Base-by-base conservation (phyloP, 2,797 vertebrate genomes). In the Crocodylus rhombifer region DNA sequence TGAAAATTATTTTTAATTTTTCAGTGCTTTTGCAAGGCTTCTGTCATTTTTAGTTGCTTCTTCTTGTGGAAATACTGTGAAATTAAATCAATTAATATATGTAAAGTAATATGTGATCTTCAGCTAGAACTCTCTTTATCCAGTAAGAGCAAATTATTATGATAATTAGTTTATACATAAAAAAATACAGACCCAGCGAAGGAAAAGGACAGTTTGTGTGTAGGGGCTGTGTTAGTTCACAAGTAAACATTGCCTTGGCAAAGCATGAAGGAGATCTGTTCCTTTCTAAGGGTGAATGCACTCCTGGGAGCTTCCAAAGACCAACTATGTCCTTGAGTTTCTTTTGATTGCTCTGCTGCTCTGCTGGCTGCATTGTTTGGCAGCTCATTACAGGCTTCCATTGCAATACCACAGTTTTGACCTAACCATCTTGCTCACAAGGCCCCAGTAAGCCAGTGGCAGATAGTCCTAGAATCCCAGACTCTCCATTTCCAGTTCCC, bases 1-100 rank as follows among this genome's bases (percentile, higher is more conserved):
- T 4, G 65, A 30, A 89, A 23, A 42, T 28, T 36, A 69, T 17
- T 82, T 77, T 81, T n/a, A 60, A 79, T 73, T 65, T 61, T 3
- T 21, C 63, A 65, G 3, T 20, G 0, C 36, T 69, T 33, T 25
- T 63, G n/a, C 30, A 87, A 84, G 92, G 42, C 7, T 65, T 82
- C 65, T 42, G 0, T 11, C 1, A 1, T 90, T 74, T 77, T 26
- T 62, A 28, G 10, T 57, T 62, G 57, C 30, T 2, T 18, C 1
- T 58, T 1, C 61, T 79, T 79, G 58, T 23, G 8, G 33, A 80
- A 3, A 2, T 61, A 75, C 12, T 73, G 1, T 71, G 88, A 63
- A 69, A 20, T 69, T 18, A 69, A 69, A 36, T 20, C 36, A 69
- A 69, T 69, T 69, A 30, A 36, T 11, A 13, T 69, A 18, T 65